Conservation (phyloP, 2,113 vertebrate genomes). For the Hippocampus abdominalis region DNA sequence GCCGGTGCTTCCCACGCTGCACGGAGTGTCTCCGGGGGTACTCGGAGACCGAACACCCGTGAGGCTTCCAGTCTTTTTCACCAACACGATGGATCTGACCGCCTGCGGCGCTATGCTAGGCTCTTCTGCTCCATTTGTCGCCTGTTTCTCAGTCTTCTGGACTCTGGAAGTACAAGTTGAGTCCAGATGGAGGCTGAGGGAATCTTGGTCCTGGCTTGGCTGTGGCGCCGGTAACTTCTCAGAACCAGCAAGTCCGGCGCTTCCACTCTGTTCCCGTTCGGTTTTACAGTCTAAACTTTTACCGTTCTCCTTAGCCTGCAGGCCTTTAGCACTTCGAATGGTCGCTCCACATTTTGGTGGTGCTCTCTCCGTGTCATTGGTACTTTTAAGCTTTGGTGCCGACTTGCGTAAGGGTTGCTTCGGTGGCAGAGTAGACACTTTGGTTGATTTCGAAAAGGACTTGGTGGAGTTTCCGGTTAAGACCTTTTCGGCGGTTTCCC, state of each 20-base stretch:
- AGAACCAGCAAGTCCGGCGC: not conserved
- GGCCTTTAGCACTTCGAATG: constrained; percentile 57
- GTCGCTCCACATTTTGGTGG: constrained; percentile 46
- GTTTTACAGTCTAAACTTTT: constrained; percentile 39
- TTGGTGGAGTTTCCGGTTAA: constrained; percentile 62
- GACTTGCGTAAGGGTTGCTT: constrained; percentile 57
- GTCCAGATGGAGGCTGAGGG: constrained; percentile 6
- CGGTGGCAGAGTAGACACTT: constrained; percentile 52
- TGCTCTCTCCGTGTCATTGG: constrained; percentile 42
- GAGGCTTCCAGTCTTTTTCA: constrained; percentile 17
- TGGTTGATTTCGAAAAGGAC: constrained; percentile 69
- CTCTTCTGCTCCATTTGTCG: constrained; percentile 10
- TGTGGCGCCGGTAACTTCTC: constrained; percentile 17
- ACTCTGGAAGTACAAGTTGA: constrained; percentile 17
- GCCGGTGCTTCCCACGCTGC: constrained; percentile 74
- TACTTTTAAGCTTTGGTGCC: constrained; percentile 58
- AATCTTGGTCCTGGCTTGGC: constrained; percentile 18
- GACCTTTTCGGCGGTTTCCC: constrained; percentile 77
- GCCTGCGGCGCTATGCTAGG: not conserved
- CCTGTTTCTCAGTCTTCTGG: constrained; percentile 20
- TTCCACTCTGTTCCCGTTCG: constrained; percentile 10
- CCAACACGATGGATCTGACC: constrained; percentile 12
- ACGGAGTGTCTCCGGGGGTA: constrained; percentile 63
- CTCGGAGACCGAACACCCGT: constrained; percentile 16
- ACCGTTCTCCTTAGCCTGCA: constrained; percentile 27